These are phyloP conservation scores for Tragopan temminckii DNA, from an alignment of 2,797 vertebrate species.

Conservation along the genomic window DNA sequence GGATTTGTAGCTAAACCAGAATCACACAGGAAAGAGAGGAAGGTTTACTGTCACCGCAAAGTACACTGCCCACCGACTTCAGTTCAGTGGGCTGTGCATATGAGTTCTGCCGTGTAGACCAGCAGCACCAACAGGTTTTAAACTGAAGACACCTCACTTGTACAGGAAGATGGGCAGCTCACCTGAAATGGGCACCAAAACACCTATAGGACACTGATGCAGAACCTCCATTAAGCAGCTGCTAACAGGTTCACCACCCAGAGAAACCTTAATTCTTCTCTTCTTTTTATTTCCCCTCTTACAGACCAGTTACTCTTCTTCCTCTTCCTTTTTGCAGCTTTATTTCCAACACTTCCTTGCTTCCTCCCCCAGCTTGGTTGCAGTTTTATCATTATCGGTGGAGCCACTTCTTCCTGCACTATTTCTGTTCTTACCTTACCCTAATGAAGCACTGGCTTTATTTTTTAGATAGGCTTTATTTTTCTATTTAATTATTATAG, in stretches of 20 bases:
- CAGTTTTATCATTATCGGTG: background rate
- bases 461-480: background rate
- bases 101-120: rapidly evolving
- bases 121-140: background rate
- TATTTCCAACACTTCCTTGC: background rate
- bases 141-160: background rate
- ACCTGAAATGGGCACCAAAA: background rate
- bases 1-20: background rate
- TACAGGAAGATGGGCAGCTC: background rate
- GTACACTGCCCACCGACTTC: background rate
- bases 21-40: rapidly evolving
- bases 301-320: background rate
- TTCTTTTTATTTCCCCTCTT: background rate
- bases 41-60: background rate
- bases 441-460: background rate
- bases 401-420: background rate
- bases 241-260: background rate
- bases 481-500: background rate
- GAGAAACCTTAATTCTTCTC: background rate
- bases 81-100: background rate
- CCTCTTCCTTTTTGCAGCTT: background rate
- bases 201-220: background rate
- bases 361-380: background rate
- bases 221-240: background rate
- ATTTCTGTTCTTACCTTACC: background rate